phyloP scores from a whole-genome alignment of 2,113 vertebrate genomes.

The Misgurnus anguillicaudatus region DNA sequence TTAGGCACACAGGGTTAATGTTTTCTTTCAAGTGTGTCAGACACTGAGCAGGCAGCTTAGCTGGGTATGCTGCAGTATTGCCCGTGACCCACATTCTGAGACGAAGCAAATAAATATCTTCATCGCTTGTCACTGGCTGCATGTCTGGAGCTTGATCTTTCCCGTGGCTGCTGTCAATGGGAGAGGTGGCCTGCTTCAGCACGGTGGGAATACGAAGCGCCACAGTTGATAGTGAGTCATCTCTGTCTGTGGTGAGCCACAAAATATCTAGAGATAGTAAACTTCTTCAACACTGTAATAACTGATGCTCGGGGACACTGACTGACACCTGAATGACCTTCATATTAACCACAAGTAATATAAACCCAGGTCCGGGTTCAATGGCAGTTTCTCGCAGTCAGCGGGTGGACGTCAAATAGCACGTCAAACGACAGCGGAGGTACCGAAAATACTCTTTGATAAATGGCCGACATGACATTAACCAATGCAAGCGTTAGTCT shows the following conservation, averaged over 20 bases:
- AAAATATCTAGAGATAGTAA: constrained; percentile 40
- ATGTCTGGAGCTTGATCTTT: constrained; percentile 48
- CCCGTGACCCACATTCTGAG: constrained; percentile 27
- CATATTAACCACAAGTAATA: constrained; percentile 19
- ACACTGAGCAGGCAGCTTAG: constrained; percentile 11
- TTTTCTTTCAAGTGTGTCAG: not conserved
- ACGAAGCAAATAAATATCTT: constrained; percentile 44
- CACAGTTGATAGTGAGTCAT: constrained; percentile 37
- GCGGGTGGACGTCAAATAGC: constrained; percentile 29
- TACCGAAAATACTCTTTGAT: constrained; percentile 44
- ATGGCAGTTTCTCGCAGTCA: constrained; percentile 6
- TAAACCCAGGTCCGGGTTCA: not conserved
- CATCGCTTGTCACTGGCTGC: constrained; percentile 41
- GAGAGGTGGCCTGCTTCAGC: constrained; percentile 20
- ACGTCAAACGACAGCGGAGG: constrained; percentile 29
- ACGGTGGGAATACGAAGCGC: constrained; percentile 1
- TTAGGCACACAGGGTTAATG: constrained; percentile 1
- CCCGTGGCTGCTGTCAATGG: constrained; percentile 49
- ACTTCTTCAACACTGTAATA: constrained; percentile 34
- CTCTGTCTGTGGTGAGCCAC: constrained; percentile 27
- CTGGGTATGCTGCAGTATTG: constrained; percentile 9
- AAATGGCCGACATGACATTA: constrained; percentile 45
- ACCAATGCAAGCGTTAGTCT: constrained; percentile 45
- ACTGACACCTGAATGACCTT: constrained; percentile 19
- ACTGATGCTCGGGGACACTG: not conserved